Conservation (phyloP, 2,797 vertebrate genomes). For the Vultur gryphus region DNA sequence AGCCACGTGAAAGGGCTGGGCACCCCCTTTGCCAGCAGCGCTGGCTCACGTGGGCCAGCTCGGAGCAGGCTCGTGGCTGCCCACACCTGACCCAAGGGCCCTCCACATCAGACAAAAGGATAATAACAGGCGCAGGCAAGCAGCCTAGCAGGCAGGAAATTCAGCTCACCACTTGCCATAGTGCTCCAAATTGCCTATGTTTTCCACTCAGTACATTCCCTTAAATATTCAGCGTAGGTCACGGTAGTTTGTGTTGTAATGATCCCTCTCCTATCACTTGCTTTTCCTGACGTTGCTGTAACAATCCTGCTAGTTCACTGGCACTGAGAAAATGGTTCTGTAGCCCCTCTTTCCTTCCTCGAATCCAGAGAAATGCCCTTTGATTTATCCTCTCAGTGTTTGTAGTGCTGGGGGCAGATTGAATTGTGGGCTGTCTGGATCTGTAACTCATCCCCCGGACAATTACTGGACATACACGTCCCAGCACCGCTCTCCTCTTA, state of each 20-base stretch:
- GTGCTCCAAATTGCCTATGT: background rate
- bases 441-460: background rate
- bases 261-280: background rate
- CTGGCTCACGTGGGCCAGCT: background rate
- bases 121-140: accelerated
- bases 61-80: accelerated
- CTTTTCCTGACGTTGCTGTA: background rate
- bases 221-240: background rate
- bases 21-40: background rate
- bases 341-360: background rate
- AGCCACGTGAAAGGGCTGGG: background rate
- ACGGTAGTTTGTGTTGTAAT: background rate
- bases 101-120: background rate
- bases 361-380: slow-evolving; percentile 3
- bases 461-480: slow-evolving; percentile 17
- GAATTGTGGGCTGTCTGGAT: slow-evolving; percentile 15
- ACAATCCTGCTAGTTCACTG: background rate
- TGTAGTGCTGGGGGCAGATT: background rate
- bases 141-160: background rate
- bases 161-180: background rate
- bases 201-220: background rate
- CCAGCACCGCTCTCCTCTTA: slow-evolving; percentile 34
- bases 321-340: background rate
- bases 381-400: slow-evolving; percentile 12
- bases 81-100: accelerated